Evolutionary conservation across 1,140 invertebrate species (phyloP), one percentile per base, ranked within the genome.

Genomic region (Marisa cornuarietis): DNA sequence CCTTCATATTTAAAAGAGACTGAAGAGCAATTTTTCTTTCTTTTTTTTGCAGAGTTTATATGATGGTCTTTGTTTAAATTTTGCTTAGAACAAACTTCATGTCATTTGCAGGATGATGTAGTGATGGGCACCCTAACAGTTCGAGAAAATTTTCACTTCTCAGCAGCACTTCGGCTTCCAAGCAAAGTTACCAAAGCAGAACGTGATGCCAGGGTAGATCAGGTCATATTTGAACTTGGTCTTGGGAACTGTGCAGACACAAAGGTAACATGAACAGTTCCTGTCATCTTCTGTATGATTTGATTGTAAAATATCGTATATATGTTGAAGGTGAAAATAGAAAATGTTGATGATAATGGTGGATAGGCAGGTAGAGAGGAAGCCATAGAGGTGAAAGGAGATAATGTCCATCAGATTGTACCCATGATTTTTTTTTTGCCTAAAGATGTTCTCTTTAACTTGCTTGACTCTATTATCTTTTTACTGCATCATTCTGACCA

Each of bases 81-180:
- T 58, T 58, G 54, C 54, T 58, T 58, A 58, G 54, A 58, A 9
- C 54, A 58, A 58, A 58, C 54, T 58, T 11, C 16, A 18, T 11
- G 54, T 68, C 66, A 8, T 42, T 61, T 76, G 20, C 71, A 89
- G 88, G 90, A 90, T 85, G 90, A 90, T 82, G 85, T 89, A 58
- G 85, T 90, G n/a, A 88, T 90, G 88, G 89, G 88, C 72, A 90
- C 88, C 11, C 79, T 90, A 49, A 89, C 84, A 69, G 86, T 90
- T 16, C 78, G 86, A 58, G 90, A 91, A 75, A 91, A 91, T 79
- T 86, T 91, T 76, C 66, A 83, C 49, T 91, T 91, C 80, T 91
- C 90, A 20, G 90, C 90, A 14, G 78, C 85, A 22, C 83, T 91
- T 8, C 83, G 90, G 49, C 82, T 91, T 16, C 85, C 87, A 49